Percentiles rank a stretch among this genome's conserved stretches.
phyloP scores from a whole-genome alignment of 2,113 vertebrate genomes.

The Calidris pugnax region DNA sequence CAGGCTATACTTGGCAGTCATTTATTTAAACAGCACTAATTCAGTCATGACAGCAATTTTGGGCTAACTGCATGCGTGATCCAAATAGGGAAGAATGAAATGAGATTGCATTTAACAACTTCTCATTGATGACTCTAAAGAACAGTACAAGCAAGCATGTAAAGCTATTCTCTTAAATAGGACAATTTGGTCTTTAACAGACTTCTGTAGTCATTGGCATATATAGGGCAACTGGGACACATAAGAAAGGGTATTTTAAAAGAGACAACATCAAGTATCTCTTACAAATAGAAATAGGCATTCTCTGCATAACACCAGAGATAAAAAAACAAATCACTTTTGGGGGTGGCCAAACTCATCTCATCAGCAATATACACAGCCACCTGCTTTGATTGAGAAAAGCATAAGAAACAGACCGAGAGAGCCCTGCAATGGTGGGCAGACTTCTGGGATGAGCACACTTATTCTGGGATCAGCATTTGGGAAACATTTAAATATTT shows the following conservation, averaged over 20 bases:
- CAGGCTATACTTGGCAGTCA: background rate
- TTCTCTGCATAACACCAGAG: background rate
- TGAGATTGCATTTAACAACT: background rate
- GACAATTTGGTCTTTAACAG: background rate
- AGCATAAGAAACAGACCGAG: background rate
- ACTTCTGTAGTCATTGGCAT: background rate
- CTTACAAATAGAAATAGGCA: background rate
- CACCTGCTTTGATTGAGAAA: background rate
- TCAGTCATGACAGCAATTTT: background rate
- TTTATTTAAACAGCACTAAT: background rate
- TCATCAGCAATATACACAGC: background rate
- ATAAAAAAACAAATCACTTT: background rate
- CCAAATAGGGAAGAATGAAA: background rate
- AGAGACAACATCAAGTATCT: background rate
- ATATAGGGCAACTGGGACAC: background rate
- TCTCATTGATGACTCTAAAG: background rate
- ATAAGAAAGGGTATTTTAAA: background rate
- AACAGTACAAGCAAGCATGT: background rate
- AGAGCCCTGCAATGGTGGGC: fast-evolving
- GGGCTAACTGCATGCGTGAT: background rate
- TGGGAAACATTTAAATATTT: background rate
- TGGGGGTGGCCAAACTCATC: background rate
- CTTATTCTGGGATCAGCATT: background rate
- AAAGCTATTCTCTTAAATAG: background rate
- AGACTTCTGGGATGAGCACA: background rate